Percentiles rank a stretch among this genome's conserved stretches.
These are phyloP conservation scores for Propithecus deckenii DNA, from an alignment of 2,797 vertebrate genomes.

Conservation along the genomic window DNA sequence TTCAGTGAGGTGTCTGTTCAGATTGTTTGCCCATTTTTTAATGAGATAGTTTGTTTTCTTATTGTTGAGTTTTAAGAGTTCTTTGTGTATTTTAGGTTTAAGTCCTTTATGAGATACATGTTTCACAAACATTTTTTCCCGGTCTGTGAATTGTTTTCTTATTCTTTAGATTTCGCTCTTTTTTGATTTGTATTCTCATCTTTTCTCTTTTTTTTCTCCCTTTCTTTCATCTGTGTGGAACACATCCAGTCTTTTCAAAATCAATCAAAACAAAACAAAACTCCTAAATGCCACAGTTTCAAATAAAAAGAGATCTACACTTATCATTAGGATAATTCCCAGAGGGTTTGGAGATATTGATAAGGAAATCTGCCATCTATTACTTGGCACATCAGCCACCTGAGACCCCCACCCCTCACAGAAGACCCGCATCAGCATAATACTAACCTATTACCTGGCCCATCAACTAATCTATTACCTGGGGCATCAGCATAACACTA, in stretches of 20 bases:
- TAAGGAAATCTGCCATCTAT: too few relatives aligned
- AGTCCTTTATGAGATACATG: background rate
- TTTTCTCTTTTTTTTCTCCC: background rate
- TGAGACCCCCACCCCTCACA: too few relatives aligned
- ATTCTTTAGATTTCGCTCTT: background rate
- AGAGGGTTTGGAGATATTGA: background rate
- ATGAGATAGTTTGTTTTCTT: background rate
- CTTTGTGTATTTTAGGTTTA: background rate
- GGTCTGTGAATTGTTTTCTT: background rate
- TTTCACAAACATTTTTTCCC: background rate
- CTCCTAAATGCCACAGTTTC: background rate
- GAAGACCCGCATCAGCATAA: too few relatives aligned
- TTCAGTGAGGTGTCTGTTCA: background rate
- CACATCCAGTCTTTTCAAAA: background rate
- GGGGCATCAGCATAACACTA: too few relatives aligned
- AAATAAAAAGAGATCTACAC: slow-evolving; percentile 11
- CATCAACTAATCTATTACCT: too few relatives aligned
- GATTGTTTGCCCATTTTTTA: background rate
- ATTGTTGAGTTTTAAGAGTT: background rate
- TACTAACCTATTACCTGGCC: too few relatives aligned
- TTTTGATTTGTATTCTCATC: background rate
- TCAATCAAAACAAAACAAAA: slow-evolving; percentile 32
- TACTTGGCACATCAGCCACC: too few relatives aligned
- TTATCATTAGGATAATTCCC: slow-evolving; percentile 12
- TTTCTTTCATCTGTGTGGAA: background rate